These are phyloP conservation scores for Caenorhabditis brenneri DNA, from an alignment of 1,140 invertebrate genomes.

Conservation along the genomic window DNA sequence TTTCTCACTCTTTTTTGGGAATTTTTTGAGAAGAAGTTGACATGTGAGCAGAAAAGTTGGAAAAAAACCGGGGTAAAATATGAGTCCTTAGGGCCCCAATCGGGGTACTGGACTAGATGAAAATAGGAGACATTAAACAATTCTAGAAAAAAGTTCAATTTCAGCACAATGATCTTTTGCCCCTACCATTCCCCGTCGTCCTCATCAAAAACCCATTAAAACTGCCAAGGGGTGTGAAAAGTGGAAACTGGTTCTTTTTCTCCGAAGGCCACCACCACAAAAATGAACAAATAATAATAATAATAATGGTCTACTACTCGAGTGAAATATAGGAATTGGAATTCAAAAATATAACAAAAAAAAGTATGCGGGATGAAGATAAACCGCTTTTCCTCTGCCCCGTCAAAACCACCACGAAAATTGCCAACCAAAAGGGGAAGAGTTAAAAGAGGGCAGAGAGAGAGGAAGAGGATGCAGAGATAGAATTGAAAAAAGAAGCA, in stretches of 20 bases:
- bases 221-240: background rate
- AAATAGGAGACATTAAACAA: too few species aligned
- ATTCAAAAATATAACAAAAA: background rate
- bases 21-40: background rate
- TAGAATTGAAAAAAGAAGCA: background rate
- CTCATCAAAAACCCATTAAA: background rate
- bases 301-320: too few species aligned
- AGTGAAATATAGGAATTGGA: too few species aligned
- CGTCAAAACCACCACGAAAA: background rate
- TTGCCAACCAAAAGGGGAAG: slow-evolving; percentile 22
- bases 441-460: background rate
- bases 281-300: slow-evolving; percentile 13
- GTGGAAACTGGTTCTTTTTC: background rate
- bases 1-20: background rate
- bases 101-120: too few species aligned
- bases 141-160: background rate
- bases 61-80: background rate
- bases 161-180: background rate
- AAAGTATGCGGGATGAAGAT: background rate
- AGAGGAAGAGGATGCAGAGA: background rate
- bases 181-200: background rate
- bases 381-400: background rate
- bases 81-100: too few species aligned
- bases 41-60: background rate
- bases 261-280: background rate